Conservation (phyloP, 1,140 invertebrate species). For the Lepidurus couesii region DNA sequence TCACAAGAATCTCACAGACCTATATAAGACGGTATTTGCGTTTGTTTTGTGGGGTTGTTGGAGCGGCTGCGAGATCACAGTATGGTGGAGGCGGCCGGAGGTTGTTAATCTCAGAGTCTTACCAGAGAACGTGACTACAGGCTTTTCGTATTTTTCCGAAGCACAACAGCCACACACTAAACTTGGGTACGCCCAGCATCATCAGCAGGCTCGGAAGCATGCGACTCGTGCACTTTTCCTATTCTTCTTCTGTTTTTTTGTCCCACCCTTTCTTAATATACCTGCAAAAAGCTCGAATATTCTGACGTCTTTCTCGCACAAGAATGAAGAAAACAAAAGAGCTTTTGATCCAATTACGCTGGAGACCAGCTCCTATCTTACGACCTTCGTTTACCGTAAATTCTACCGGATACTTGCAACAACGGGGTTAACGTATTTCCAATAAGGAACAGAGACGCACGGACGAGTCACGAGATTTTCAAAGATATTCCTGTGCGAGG, state of each 20-base stretch:
- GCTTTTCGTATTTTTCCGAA: neutral
- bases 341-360: too few species aligned
- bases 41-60: neutral
- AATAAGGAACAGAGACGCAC: too few species aligned
- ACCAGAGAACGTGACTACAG: conserved; percentile 4
- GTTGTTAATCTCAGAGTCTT: conserved; percentile 14
- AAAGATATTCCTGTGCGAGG: too few species aligned
- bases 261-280: too few species aligned
- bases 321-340: neutral
- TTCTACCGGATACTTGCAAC: too few species aligned
- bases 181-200: neutral
- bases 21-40: neutral
- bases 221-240: neutral
- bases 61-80: neutral
- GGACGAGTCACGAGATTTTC: too few species aligned
- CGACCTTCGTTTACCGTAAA: too few species aligned
- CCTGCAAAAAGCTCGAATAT: neutral
- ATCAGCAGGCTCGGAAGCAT: neutral
- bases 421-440: too few species aligned
- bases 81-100: neutral
- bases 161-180: neutral
- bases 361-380: too few species aligned
- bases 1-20: neutral
- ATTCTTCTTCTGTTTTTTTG: too few species aligned
- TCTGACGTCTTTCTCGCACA: neutral